A percentile compares a stretch with the other conserved stretches of the same genome.
These are phyloP conservation scores for Manis pentadactyla DNA, from an alignment of 2,797 vertebrate species.

Conservation along the genomic window DNA sequence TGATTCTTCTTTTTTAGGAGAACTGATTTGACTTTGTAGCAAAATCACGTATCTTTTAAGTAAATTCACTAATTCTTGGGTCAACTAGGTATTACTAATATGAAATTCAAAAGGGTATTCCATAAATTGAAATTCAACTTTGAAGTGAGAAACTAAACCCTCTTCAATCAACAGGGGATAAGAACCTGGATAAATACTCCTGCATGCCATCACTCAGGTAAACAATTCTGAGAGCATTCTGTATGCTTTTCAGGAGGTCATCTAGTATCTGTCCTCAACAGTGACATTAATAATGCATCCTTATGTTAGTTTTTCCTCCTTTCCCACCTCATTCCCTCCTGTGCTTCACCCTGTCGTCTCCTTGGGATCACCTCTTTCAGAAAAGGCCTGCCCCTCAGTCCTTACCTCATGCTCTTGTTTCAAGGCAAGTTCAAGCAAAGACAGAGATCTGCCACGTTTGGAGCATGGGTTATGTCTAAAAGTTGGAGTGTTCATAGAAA, in stretches of 20 bases:
- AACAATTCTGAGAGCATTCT: not conserved
- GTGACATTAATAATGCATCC: not conserved
- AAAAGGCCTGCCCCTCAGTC: not conserved
- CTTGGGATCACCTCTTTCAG: no score
- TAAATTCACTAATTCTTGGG: not conserved
- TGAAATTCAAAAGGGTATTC: not conserved
- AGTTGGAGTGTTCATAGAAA: not conserved
- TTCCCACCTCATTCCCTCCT: not conserved
- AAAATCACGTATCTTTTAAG: not conserved
- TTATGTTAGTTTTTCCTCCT: not conserved
- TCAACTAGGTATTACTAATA: not conserved
- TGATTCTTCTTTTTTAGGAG: not conserved
- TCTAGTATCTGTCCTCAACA: not conserved
- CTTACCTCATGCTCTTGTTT: not conserved
- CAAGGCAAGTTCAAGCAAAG: slow-evolving; percentile 16
- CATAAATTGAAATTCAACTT: not conserved
- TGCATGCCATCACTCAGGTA: not conserved
- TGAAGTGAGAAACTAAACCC: not conserved
- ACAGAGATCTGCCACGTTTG: not conserved
- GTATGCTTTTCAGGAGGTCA: not conserved
- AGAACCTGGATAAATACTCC: not conserved
- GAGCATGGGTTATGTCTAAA: not conserved
- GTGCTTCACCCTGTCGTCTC: not conserved
- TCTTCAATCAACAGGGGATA: not conserved
- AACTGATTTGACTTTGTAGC: not conserved